Base-by-base conservation (phyloP, 2,113 vertebrate species). In the Erinaceus europaeus region DNA sequence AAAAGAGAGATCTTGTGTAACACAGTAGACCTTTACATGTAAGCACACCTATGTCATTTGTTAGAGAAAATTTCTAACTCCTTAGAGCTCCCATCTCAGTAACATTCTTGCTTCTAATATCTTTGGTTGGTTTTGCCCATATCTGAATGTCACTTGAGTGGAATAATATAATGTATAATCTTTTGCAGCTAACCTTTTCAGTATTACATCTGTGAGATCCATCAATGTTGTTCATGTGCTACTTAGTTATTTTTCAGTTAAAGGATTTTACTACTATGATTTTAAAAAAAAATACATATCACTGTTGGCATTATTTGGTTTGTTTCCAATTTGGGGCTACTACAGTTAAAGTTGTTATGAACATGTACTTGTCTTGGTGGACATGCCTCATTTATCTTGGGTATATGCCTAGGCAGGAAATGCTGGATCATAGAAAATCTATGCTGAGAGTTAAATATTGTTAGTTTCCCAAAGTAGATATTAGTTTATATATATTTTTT, bases 101-200 rank as follows among this genome's bases (percentile, higher is more conserved):
- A 68, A 12, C 7, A 9, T 48, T 64, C 32, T 46, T 34, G 40
- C 48, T 59, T 74, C 23, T 78, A n/a, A 73, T 44, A 50, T n/a
- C 14, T 29, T 40, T 38, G 11, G 17, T 59, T 88, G 74, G 20
- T 71, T 82, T 91, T 93, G 20, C 32, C 52, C 81, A 9, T 73
- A 88, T 91, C 57, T 61, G 18, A 74, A 53, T 87, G 29, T 55
- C 29, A 29, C 64, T 32, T 88, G 38, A 29, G 57, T 85, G 61
- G 21, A 76, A 59, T 65, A 29, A 79, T 62, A 27, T 7, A 75
- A 75, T 69, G 10, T 53, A 8, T 67, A 44, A 65, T 61, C 36
- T 89, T 77, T 91, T 71, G 18, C 64, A 62, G 77, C 44, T 84
- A 36, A 53, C 6, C 55, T 34, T 42, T 38, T 81, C 9, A 65